Evolutionary conservation across 2,113 vertebrate genomes (phyloP), one percentile per base, ranked within the genome.

Genomic region (Platysternon megacephalum): DNA sequence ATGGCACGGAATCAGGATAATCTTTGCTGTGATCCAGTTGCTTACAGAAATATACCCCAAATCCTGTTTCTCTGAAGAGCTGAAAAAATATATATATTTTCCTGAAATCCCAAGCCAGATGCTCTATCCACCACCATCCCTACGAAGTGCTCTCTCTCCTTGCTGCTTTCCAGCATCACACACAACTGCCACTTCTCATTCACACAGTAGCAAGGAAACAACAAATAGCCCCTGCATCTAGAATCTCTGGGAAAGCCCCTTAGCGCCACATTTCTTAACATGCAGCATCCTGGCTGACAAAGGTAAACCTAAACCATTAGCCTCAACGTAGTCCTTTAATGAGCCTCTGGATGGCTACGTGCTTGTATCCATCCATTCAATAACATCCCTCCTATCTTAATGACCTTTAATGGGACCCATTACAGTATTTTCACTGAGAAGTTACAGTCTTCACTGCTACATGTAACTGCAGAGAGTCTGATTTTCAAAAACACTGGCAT

Each of bases 41-140:
- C 32, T 48, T 56, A 28, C 24, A 52, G 80, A 93, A 82, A 92
- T 0, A 76, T 44, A 44, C 11, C 39, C 78, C 79, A 93, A 91
- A 65, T 74, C 89, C 80, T 58, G n/a, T 81, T 94, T 89, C 48
- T 6, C 10, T 39, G n/a, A 74, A 24, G 9, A 42, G 21, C n/a
- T 76, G 42, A 22, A 42, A 26, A 12, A 24, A 72, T 46, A 46
- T 46, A n/a, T 5, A 79, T 1, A 0, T 3, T 52, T 93, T 88
- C 39, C 90, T 82, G 48, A 91, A 88, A 85, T 86, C 88, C 86
- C 94, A 86, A 22, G 14, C 8, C 61, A 96, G 88, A 90, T 90
- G 82, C 52, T 95, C 78, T 2, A 72, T 84, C 68, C n/a, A 17
- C 44, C 3, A 56, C 9, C 81, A 44, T 74, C 58, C 91, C 91